phyloP scores from a whole-genome alignment of 2,797 vertebrate species.

The Emydoidea blandingii region DNA sequence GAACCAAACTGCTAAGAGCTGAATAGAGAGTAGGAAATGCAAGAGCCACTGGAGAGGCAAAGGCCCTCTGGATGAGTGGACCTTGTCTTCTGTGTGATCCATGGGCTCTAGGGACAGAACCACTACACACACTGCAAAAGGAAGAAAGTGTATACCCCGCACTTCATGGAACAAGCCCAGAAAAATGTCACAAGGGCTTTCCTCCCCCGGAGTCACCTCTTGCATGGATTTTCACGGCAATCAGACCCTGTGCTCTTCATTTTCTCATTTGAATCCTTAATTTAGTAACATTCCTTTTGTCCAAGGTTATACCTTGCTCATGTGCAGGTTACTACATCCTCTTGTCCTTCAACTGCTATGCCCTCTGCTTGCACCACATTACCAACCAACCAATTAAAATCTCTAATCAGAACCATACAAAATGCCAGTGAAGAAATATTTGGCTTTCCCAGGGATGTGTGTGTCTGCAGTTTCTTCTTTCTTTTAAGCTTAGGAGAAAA shows the following conservation, averaged over 20 bases:
- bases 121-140: too few species aligned
- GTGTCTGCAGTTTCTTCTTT: background rate
- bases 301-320: background rate
- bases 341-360: background rate
- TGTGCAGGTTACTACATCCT: background rate
- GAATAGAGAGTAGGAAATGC: background rate
- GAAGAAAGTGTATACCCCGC: too few species aligned
- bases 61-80: accelerated
- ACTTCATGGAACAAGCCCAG: too few species aligned
- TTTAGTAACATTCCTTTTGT: background rate
- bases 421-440: background rate
- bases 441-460: background rate
- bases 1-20: background rate
- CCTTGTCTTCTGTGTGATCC: background rate
- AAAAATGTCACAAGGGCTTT: too few species aligned
- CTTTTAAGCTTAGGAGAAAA: background rate
- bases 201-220: too few species aligned
- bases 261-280: too few species aligned
- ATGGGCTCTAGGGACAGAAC: too few species aligned
- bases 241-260: too few species aligned
- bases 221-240: too few species aligned
- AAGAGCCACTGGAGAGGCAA: background rate
- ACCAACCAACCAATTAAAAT: background rate
- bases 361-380: background rate
- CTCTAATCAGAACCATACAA: background rate